A percentile compares a stretch with the other conserved stretches of the same genome.
phyloP scores from a whole-genome alignment of 2,113 vertebrate genomes.

The Solenodon paradoxus region DNA sequence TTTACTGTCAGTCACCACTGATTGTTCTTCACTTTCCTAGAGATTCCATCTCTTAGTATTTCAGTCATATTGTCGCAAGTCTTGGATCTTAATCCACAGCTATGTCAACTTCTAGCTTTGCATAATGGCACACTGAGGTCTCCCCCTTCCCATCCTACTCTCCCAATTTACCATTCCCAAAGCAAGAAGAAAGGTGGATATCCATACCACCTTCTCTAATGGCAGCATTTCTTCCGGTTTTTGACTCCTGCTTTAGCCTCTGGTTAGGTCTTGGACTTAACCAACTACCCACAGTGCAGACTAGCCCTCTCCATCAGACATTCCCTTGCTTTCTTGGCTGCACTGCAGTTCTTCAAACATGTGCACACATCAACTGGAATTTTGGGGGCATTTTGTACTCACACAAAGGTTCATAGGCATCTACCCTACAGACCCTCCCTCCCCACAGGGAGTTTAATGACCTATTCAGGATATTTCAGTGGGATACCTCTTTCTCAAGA shows the following conservation, averaged over 20 bases:
- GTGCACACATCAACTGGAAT: too few relatives aligned
- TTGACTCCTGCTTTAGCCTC: not conserved
- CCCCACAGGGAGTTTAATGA: too few relatives aligned
- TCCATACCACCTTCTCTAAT: not conserved
- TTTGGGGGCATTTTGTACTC: too few relatives aligned
- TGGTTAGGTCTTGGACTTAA: not conserved
- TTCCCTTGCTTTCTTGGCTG: not conserved
- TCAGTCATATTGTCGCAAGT: not conserved
- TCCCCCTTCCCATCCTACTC: not conserved
- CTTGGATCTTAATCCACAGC: not conserved
- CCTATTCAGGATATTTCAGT: too few relatives aligned
- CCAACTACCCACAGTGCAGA: not conserved
- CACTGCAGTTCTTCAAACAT: not conserved
- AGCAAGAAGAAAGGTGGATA: not conserved
- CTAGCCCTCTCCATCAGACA: not conserved
- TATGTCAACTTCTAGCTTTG: not conserved
- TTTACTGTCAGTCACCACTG: not conserved
- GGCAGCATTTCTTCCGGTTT: not conserved
- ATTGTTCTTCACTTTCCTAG: not conserved
- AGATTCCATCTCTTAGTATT: not conserved
- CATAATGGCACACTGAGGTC: not conserved
- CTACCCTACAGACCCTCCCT: not conserved
- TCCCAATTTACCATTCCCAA: not conserved
- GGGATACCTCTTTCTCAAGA: too few relatives aligned
- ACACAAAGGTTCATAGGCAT: not conserved